Percentiles rank a stretch among this genome's conserved stretches.
Evolutionary conservation across 2,113 vertebrate genomes (phyloP).

Genomic region (Oxygymnocypris stewartii): DNA sequence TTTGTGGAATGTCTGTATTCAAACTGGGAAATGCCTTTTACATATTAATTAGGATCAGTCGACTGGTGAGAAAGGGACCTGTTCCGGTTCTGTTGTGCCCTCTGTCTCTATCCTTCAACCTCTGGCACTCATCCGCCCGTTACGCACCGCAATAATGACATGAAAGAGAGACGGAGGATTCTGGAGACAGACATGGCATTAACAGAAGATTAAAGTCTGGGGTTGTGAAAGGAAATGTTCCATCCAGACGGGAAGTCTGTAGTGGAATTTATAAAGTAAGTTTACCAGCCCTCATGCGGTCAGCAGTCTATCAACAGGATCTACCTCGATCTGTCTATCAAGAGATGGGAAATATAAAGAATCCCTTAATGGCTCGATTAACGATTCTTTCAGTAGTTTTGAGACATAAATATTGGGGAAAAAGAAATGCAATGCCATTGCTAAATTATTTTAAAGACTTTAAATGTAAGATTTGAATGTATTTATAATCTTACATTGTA

Average conservation of each 20-base stretch:
- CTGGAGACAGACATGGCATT: slow-evolving; percentile 23
- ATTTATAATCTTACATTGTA: neutral
- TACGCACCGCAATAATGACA: slow-evolving; percentile 1
- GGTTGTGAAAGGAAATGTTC: neutral
- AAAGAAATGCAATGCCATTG: neutral
- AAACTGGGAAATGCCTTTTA: slow-evolving; percentile 45
- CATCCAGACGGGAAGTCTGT: neutral
- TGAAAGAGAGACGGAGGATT: slow-evolving; percentile 26
- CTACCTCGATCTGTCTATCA: neutral
- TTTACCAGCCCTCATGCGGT: neutral
- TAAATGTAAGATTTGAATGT: too few species aligned
- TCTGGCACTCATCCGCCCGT: slow-evolving; percentile 12
- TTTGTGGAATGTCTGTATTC: slow-evolving; percentile 60
- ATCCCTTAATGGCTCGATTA: too few species aligned
- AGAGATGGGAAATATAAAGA: neutral
- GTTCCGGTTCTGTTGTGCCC: slow-evolving; percentile 35
- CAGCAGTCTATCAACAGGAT: neutral
- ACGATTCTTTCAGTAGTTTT: neutral
- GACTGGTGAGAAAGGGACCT: slow-evolving; percentile 32
- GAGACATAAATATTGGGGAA: neutral
- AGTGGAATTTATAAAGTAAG: neutral
- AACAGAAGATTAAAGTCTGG: slow-evolving; percentile 25
- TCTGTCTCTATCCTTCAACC: slow-evolving; percentile 38
- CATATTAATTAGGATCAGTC: slow-evolving; percentile 57
- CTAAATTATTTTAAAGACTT: neutral